Evolutionary conservation across 2,113 vertebrate species (phyloP).

Genomic region (Lagopus leucura): DNA sequence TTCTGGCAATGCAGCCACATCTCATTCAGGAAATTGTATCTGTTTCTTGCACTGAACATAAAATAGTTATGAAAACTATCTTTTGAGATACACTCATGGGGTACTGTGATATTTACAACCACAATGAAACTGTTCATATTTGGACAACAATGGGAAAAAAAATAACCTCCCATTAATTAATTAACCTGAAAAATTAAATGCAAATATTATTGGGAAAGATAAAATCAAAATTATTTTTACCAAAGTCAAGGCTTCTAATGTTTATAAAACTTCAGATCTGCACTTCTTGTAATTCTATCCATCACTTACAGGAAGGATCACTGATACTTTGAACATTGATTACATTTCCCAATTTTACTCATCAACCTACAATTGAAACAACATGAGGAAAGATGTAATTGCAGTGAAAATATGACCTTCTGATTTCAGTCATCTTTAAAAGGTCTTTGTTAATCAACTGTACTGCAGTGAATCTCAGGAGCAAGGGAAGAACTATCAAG

Average conservation of each 20-base stretch:
- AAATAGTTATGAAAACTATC: neutral
- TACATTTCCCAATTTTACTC: neutral
- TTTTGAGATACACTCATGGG: neutral
- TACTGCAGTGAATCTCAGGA: neutral
- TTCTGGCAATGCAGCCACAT: neutral
- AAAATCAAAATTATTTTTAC: conserved; percentile 12
- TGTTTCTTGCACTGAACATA: neutral
- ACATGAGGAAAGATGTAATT: neutral
- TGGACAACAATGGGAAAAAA: neutral
- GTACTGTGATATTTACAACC: neutral
- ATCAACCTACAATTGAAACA: neutral
- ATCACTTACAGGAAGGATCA: neutral
- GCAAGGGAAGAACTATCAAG: neutral
- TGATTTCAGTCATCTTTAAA: neutral
- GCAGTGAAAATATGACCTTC: neutral
- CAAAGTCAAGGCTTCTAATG: neutral
- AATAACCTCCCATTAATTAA: neutral
- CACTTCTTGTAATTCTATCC: neutral
- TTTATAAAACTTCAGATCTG: neutral
- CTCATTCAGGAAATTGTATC: conserved; percentile 39
- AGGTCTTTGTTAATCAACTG: neutral
- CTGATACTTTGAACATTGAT: neutral
- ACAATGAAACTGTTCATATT: neutral
- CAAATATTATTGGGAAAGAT: neutral
- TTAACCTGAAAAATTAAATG: neutral